phyloP scores from a whole-genome alignment of 1,140 invertebrate species.

The Aplysia californica region DNA sequence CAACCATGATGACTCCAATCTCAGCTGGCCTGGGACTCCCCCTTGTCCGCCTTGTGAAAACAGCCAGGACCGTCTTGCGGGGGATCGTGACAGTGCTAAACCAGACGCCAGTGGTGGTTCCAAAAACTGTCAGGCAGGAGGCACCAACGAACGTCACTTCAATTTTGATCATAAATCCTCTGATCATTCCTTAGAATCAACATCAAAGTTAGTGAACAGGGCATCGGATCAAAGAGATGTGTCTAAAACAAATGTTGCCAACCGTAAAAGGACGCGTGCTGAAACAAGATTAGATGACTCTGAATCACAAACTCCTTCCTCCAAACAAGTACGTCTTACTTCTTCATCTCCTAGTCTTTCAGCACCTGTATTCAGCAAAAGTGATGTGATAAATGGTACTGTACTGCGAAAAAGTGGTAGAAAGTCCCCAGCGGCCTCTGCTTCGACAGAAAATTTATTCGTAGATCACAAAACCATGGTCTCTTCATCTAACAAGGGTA shows the following conservation, averaged over 20 bases:
- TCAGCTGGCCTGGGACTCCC: constrained; percentile 26
- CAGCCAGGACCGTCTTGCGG: constrained; percentile 26
- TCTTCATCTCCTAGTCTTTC: constrained; percentile 38
- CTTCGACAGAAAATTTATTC: neutral
- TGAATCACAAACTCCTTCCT: constrained; percentile 17
- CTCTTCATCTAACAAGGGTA: constrained; percentile 8
- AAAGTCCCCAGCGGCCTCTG: constrained; percentile 14
- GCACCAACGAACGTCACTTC: constrained; percentile 22
- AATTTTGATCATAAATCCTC: constrained; percentile 26
- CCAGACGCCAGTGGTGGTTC: neutral
- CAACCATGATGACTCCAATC: constrained; percentile 28
- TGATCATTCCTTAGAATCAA: constrained; percentile 44
- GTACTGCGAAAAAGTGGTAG: constrained; percentile 23
- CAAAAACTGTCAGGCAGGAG: constrained; percentile 13
- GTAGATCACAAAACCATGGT: neutral
- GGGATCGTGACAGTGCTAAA: constrained; percentile 22
- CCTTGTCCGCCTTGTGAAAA: constrained; percentile 23
- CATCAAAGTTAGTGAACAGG: constrained; percentile 33
- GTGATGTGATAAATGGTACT: constrained; percentile 36
- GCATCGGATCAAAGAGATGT: constrained; percentile 47
- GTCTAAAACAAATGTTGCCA: constrained; percentile 58
- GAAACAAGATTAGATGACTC: constrained; percentile 14
- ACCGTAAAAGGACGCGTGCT: constrained; percentile 48
- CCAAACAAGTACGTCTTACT: constrained; percentile 26
- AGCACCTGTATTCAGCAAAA: constrained; percentile 21